Base-by-base conservation (phyloP, 1,140 invertebrate species). In the Eufriesea mexicana region DNA sequence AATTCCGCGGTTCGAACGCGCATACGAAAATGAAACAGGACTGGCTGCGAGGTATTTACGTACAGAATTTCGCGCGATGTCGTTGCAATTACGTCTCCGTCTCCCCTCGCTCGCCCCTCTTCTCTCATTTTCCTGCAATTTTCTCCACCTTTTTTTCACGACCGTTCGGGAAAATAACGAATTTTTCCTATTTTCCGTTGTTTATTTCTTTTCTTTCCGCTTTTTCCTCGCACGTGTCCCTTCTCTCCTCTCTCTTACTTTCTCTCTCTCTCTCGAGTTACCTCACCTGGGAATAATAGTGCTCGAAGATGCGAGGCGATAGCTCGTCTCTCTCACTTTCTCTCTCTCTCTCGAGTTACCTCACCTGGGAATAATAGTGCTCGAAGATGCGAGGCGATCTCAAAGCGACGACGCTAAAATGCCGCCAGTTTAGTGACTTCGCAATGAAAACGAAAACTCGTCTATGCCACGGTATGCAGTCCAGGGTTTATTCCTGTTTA, bases 131-230 rank as follows among this genome's bases (percentile, higher is more conserved):
- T 45, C 76, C 59, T 77, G 59, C 76, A 84, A 84, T 84, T 86
- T 86, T 73, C 72, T 57, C 70, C 51, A 74, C 66, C 42, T 76
- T 87, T 68, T 54, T 42, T 66, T 49, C 4, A 12, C 20, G 55
- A 74, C 84, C 25, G 67, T 54, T 55, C 74, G 66, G 66, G 67
- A 76, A 84, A 86, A 79, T 87, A 87, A 87, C 51, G 67, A 87
- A 71, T 75, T 47, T 7, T 18, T 54, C 35, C 18, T 35, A 14
- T 18, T 64, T 71, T 4, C 35, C 35, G 35, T 35, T 4, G 1
- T 35, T 35, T 35, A 35, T 35, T 35, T 35, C 35, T 72, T 62
- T 66, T 16, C 12, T 14, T 47, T 76, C 59, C 42, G n/a, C n/a
- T n/a, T n/a, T n/a, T n/a, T n/a, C n/a, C n/a, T n/a, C n/a, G n/a